phyloP scores from a whole-genome alignment of 2,888 invertebrate species.

The Campaea margaritaria region DNA sequence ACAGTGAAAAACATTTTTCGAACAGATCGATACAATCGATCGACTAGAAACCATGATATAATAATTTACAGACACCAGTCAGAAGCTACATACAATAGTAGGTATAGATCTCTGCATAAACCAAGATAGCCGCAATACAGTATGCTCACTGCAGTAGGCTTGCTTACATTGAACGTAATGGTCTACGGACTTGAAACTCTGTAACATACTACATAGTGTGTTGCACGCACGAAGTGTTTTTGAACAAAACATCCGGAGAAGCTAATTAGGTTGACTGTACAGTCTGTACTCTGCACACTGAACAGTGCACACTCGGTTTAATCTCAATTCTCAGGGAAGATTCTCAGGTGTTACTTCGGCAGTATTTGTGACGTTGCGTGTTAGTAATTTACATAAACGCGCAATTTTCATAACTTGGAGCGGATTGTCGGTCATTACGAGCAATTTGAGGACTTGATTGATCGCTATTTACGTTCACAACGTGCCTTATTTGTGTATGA shows the following conservation, averaged over 20 bases:
- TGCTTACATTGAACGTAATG: too few species aligned
- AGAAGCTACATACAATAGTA: too few species aligned
- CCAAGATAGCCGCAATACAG: too few species aligned
- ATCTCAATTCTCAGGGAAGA: slow-evolving; percentile 7
- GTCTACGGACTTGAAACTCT: not conserved
- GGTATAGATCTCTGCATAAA: too few species aligned
- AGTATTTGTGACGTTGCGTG: slow-evolving; percentile 8
- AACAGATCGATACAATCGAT: too few species aligned
- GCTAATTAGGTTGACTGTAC: slow-evolving; percentile 26
- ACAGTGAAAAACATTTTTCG: too few species aligned
- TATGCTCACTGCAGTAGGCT: too few species aligned
- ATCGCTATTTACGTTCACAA: slow-evolving; percentile 35
- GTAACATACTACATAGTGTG: not conserved
- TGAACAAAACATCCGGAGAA: slow-evolving; percentile 32
- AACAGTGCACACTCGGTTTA: slow-evolving; percentile 1
- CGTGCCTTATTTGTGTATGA: slow-evolving; percentile 1
- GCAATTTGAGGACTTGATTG: slow-evolving; percentile 53
- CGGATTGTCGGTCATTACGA: slow-evolving; percentile 42
- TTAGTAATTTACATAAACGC: slow-evolving; percentile 47
- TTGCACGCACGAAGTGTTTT: slow-evolving; percentile 5
- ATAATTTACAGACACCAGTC: too few species aligned
- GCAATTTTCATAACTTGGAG: slow-evolving; percentile 37
- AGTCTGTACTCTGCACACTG: not conserved
- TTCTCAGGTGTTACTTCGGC: slow-evolving; percentile 13
- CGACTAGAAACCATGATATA: too few species aligned